Evolutionary conservation across 1,140 invertebrate species (phyloP).

Genomic region (Papilio xuthus): DNA sequence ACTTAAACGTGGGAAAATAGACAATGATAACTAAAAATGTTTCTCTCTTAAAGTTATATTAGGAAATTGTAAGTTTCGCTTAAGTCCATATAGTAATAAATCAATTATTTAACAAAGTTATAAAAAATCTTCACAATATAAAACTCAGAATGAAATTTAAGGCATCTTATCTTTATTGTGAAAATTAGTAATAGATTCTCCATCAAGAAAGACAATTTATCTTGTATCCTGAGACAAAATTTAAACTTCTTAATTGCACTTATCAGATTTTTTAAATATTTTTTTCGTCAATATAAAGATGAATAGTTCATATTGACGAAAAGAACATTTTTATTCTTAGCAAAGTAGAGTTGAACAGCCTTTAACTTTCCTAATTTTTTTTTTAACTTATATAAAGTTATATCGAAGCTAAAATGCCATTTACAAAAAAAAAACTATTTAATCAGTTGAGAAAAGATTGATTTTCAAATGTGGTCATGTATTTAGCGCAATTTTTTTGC

Average conservation of each 20-base stretch:
- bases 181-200: background rate
- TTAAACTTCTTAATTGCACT: background rate
- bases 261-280: no score
- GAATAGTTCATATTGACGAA: no score
- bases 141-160: background rate
- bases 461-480: background rate
- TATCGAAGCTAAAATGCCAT: no score
- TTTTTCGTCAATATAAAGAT: no score
- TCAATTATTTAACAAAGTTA: background rate
- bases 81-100: background rate
- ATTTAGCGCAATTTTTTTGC: background rate
- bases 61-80: background rate
- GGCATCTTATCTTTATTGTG: no score
- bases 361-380: no score
- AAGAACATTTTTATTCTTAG: no score
- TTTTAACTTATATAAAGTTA: no score
- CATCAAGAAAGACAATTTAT: background rate
- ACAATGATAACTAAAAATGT: background rate
- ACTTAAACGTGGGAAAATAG: background rate
- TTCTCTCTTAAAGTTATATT: background rate
- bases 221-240: background rate
- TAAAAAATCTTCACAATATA: background rate
- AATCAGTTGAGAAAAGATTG: no score
- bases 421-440: no score
- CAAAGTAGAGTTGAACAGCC: no score